Percentiles rank a stretch among this genome's conserved stretches.
These are phyloP conservation scores for Popillia japonica DNA, from an alignment of 1,140 invertebrate species.

Conservation along the genomic window DNA sequence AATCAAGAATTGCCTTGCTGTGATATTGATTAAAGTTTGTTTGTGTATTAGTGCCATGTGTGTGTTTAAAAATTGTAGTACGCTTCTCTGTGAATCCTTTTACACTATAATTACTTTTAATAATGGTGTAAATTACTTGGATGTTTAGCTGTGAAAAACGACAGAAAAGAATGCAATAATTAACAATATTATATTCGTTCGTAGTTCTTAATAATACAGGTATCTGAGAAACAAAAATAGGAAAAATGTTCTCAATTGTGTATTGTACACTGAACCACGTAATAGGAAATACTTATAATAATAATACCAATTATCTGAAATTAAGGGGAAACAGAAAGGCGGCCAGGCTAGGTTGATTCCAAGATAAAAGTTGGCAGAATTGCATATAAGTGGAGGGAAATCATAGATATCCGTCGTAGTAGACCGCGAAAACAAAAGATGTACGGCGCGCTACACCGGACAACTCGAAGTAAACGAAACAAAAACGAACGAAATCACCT, in stretches of 20 bases:
- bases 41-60: no score
- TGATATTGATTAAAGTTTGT: no score
- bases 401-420: conserved; percentile 35
- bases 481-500: background rate
- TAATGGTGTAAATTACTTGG: no score
- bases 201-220: background rate
- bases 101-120: no score
- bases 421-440: conserved; percentile 18
- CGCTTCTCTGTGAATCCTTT: no score
- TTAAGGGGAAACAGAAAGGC: conserved; percentile 20
- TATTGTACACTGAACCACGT: background rate
- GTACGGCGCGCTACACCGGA: background rate
- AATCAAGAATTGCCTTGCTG: no score
- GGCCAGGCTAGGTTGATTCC: conserved; percentile 28
- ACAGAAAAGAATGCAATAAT: background rate
- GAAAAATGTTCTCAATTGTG: background rate
- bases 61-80: no score
- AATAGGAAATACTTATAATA: conserved; percentile 36
- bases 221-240: background rate
- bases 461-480: conserved; percentile 14
- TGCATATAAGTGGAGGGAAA: conserved; percentile 39
- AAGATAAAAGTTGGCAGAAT: conserved; percentile 34
- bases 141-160: background rate
- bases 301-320: conserved; percentile 38
- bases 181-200: background rate